Evolutionary conservation across 2,113 vertebrate genomes (phyloP), one percentile per base, ranked within the genome.

Genomic region (Chamaea fasciata): DNA sequence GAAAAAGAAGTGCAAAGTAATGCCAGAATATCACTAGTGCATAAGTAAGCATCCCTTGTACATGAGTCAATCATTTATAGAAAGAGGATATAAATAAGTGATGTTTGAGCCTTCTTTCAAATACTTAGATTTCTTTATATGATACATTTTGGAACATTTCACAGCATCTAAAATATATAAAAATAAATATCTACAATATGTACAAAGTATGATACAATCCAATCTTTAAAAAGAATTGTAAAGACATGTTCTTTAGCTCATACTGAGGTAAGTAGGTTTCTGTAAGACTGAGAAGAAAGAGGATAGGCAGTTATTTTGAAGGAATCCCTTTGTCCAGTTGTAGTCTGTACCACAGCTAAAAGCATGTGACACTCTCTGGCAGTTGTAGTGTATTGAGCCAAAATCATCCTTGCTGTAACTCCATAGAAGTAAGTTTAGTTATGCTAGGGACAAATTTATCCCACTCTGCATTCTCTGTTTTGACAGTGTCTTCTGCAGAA

Each of bases 211-310:
- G 35, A 81, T 89, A 92, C 67, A 94, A 78, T 74, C 26, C 44
- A 76, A 71, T 83, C 31, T 52, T 77, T 92, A 96, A 95, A 90
- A 96, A 87, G n/a, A 87, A 47, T 92, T 96, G 92, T 85, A 97
- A 96, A 94, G 94, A 94, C 50, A 7, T 85, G 82, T 94, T 91
- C 89, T 93, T 94, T 92, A 96, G 85, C 92, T 96, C 95, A 93
- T 86, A 95, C 84, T 89, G 96, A 98, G 94, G 96, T 97, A 96
- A 95, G 63, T 42, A 93, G 95, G 96, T 97, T 94, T 95, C 67
- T 92, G 77, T 82, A 95, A 91, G 71, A 94, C 52, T 93, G 95
- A 88, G 86, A 95, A 83, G 42, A 95, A 96, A 70, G 22, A 76
- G 65, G 52, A 89, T 53, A 94, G 73, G 90, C 82, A 96, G 76